Evolutionary conservation across 2,888 invertebrate species (phyloP).

Genomic region (Pollenia labialis): DNA sequence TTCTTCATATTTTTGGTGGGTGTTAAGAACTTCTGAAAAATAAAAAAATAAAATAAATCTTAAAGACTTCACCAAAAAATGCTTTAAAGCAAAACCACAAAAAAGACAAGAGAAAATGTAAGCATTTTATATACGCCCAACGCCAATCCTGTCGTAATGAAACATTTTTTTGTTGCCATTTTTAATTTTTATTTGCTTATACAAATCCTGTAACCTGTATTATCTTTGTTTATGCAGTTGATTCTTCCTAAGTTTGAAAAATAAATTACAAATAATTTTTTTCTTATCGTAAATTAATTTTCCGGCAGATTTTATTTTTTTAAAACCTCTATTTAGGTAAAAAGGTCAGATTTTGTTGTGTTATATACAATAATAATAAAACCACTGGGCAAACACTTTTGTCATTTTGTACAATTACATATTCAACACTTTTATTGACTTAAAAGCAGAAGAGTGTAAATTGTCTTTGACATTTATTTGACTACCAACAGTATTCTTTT

Average conservation of each 20-base stretch:
- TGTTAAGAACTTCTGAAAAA: too few relatives aligned
- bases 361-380: too few relatives aligned
- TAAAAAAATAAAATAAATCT: too few relatives aligned
- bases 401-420: conserved; percentile 2
- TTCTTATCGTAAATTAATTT: too few relatives aligned
- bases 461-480: conserved; percentile 40
- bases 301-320: background rate
- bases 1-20: too few relatives aligned
- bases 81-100: too few relatives aligned
- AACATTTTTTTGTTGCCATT: background rate
- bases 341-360: too few relatives aligned
- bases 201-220: background rate
- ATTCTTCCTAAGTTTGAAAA: too few relatives aligned
- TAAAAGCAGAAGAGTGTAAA: conserved; percentile 11
- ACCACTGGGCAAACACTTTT: background rate
- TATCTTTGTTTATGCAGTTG: background rate
- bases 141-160: background rate
- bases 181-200: background rate
- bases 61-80: too few relatives aligned
- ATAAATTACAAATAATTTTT: too few relatives aligned
- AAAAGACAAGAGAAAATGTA: too few relatives aligned
- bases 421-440: conserved; percentile 37
- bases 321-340: background rate
- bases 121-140: too few relatives aligned
- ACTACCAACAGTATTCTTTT: conserved; percentile 14